Evolutionary conservation across 2,888 invertebrate species (phyloP).

Genomic region (Calameuta filiformis): DNA sequence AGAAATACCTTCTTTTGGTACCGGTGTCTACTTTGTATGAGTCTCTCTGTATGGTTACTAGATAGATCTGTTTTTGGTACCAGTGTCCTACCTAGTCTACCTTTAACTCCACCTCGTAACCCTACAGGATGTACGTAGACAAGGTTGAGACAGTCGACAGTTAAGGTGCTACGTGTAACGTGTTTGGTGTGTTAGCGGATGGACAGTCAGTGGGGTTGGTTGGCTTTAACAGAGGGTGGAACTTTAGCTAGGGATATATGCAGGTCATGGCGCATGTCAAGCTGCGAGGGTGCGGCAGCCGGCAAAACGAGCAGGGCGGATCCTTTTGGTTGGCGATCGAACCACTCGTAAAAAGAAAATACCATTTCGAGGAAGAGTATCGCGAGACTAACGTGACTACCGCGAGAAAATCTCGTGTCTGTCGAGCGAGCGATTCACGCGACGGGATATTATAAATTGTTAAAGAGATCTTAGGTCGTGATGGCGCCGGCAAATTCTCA

Average conservation of each 20-base stretch:
- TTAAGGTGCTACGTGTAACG: not conserved
- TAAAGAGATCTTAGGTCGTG: not conserved
- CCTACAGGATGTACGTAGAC: not conserved
- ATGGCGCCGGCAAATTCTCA: not conserved
- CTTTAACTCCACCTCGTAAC: not conserved
- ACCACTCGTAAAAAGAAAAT: not conserved
- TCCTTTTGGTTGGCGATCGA: conserved; percentile 22
- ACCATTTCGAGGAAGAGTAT: not conserved
- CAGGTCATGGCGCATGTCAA: conserved; percentile 61
- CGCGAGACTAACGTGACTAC: not conserved
- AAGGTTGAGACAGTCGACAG: not conserved
- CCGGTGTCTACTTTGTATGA: not conserved
- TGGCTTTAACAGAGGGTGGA: conserved; percentile 8
- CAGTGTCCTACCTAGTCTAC: not conserved
- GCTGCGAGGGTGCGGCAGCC: conserved; percentile 56
- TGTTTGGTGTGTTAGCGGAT: not conserved
- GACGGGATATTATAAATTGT: not conserved
- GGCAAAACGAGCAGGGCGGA: conserved; percentile 38
- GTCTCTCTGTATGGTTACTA: not conserved
- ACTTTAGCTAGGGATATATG: conserved; percentile 32
- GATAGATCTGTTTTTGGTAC: not conserved
- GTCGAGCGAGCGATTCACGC: not conserved
- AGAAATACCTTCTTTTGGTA: not conserved
- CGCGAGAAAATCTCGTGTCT: not conserved
- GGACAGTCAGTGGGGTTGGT: not conserved